A percentile compares a stretch with the other conserved stretches of the same genome.
Conservation (phyloP, 2,113 vertebrate species). For the Pandion haliaetus region DNA sequence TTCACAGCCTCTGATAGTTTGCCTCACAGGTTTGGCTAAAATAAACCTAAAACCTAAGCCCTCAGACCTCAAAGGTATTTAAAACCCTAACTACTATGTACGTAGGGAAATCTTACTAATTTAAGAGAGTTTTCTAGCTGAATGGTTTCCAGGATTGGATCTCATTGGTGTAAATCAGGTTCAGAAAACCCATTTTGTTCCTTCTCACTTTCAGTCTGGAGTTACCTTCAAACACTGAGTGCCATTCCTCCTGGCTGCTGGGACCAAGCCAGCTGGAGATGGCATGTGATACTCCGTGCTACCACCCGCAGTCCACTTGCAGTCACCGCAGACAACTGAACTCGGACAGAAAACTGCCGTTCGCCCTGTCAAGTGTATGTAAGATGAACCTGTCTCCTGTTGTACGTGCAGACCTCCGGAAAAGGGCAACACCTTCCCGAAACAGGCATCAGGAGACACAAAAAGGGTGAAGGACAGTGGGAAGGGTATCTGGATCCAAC, state of each 20-base stretch:
- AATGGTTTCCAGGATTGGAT: not conserved
- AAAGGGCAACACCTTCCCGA: not conserved
- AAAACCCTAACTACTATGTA: not conserved
- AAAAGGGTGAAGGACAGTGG: not conserved
- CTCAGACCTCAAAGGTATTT: not conserved
- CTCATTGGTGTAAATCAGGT: not conserved
- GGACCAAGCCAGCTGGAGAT: not conserved
- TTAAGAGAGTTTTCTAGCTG: not conserved
- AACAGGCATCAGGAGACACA: not conserved
- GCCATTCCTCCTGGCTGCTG: not conserved
- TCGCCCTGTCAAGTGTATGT: accelerated
- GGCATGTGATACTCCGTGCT: not conserved
- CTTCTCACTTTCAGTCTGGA: not conserved
- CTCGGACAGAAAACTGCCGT: not conserved
- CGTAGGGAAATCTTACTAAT: not conserved
- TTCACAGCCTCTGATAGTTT: not conserved
- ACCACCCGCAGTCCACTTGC: not conserved
- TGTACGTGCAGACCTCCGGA: accelerated
- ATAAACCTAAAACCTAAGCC: not conserved
- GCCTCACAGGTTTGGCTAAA: not conserved
- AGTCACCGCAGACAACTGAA: not conserved
- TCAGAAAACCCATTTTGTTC: not conserved
- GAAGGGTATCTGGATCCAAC: not conserved
- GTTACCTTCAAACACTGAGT: not conserved
- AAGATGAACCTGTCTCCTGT: not conserved